phyloP scores from a whole-genome alignment of 2,797 vertebrate genomes.

The Orestias chungarensis region DNA sequence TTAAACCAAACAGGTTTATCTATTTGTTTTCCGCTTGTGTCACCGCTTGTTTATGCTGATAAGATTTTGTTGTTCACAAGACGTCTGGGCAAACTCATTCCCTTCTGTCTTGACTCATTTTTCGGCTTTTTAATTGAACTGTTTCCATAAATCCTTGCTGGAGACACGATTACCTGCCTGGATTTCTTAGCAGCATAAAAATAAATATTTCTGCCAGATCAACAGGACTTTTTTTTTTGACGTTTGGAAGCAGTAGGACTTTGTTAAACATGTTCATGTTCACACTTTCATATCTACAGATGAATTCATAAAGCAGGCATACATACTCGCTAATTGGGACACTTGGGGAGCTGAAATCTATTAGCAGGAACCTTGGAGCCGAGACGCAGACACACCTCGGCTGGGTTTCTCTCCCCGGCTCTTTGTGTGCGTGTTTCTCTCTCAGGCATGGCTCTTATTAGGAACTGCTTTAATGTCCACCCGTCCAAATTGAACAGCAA shows the following conservation, averaged over 20 bases:
- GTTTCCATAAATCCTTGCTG: conserved; percentile 19
- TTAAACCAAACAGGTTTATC: conserved; percentile 75
- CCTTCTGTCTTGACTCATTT: conserved; percentile 33
- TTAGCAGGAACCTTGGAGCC: conserved; percentile 77
- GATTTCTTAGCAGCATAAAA: conserved; percentile 12
- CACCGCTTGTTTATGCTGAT: conserved; percentile 55
- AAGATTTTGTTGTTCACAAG: conserved; percentile 26
- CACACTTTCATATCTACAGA: conserved; percentile 57
- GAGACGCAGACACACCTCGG: conserved; percentile 74
- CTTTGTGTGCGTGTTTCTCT: conserved; percentile 35
- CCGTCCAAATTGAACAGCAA: conserved; percentile 79
- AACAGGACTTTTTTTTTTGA: conserved; percentile 16
- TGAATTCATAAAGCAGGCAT: conserved; percentile 64
- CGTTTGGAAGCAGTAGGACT: not conserved
- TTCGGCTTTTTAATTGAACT: not conserved
- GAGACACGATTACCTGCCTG: conserved; percentile 16
- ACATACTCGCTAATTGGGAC: conserved; percentile 79
- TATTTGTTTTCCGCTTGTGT: conserved; percentile 66
- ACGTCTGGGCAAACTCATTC: conserved; percentile 26
- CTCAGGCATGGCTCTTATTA: conserved; percentile 84
- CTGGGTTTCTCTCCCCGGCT: conserved; percentile 41
- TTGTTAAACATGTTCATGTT: conserved; percentile 16
- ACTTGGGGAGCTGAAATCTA: conserved; percentile 80
- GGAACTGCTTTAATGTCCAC: conserved; percentile 83
- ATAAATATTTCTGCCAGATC: conserved; percentile 17